Percentiles rank a stretch among this genome's conserved stretches.
Evolutionary conservation across 2,888 invertebrate genomes (phyloP).

Genomic region (Catocala fraxini): DNA sequence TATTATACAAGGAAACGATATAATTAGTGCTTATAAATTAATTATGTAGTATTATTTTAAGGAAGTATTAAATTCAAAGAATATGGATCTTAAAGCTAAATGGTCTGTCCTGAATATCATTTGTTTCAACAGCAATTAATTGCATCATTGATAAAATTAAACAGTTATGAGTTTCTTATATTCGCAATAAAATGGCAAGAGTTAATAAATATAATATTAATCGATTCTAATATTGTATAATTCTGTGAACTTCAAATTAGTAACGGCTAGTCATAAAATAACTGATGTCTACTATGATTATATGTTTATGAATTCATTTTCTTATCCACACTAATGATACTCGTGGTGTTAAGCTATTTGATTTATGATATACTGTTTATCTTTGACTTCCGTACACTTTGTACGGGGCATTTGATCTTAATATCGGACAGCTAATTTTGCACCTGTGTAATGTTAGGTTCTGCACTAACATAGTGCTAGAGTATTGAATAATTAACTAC

Average conservation of each 20-base stretch:
- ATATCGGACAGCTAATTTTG: slow-evolving; percentile 16
- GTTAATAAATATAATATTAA: slow-evolving; percentile 14
- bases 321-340: slow-evolving; percentile 32
- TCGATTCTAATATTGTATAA: slow-evolving; percentile 10
- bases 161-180: slow-evolving; percentile 11
- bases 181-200: slow-evolving; percentile 20
- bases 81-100: slow-evolving; percentile 4
- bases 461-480: neutral
- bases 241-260: slow-evolving; percentile 29
- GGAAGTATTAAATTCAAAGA: slow-evolving; percentile 10
- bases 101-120: neutral
- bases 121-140: slow-evolving; percentile 11
- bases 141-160: slow-evolving; percentile 6
- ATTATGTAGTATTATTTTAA: slow-evolving; percentile 1
- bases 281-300: slow-evolving; percentile 33
- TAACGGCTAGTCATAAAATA: slow-evolving; percentile 33
- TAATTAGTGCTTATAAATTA: slow-evolving; percentile 2
- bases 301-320: slow-evolving; percentile 36
- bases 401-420: slow-evolving; percentile 20
- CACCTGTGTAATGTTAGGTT: neutral
- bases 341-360: slow-evolving; percentile 27
- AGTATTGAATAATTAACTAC: slow-evolving; percentile 4
- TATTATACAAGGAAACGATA: slow-evolving; percentile 6
- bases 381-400: slow-evolving; percentile 36
- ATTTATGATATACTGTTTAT: slow-evolving; percentile 40